phyloP scores from a whole-genome alignment of 2,888 invertebrate genomes.

The Stramonita haemastoma region DNA sequence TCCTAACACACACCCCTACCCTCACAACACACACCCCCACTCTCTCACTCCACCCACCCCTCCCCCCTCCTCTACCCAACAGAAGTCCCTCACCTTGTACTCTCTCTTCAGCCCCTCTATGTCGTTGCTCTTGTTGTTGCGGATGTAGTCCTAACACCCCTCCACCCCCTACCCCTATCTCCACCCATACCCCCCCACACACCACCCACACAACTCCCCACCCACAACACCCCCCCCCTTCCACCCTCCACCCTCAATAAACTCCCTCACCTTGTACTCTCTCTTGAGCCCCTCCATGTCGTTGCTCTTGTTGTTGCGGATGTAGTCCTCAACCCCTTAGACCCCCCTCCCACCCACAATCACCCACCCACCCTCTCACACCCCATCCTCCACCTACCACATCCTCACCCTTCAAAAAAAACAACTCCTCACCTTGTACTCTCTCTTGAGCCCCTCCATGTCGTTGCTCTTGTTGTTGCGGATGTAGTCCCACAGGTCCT shows the following conservation, averaged over 20 bases:
- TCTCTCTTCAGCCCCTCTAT: constrained; percentile 71
- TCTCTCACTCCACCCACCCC: background rate
- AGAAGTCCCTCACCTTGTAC: constrained; percentile 72
- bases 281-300: constrained; percentile 68
- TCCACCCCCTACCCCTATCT: constrained; percentile 75
- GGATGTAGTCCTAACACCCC: constrained; percentile 75
- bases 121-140: constrained; percentile 70
- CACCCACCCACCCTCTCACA: background rate
- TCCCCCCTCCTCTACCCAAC: background rate
- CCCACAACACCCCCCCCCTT: background rate
- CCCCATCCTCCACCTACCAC: background rate
- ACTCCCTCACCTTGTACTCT: constrained; percentile 62
- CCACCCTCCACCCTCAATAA: no score
- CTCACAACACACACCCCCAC: constrained; percentile 51
- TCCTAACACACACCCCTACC: constrained; percentile 75
- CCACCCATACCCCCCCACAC: background rate
- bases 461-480: constrained; percentile 71
- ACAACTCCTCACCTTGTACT: constrained; percentile 74
- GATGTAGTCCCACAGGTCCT: constrained; percentile 75
- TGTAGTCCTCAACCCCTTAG: constrained; percentile 66
- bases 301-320: constrained; percentile 71
- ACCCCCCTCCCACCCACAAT: no score
- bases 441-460: constrained; percentile 69
- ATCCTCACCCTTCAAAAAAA: background rate
- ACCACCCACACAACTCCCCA: background rate